Evolutionary conservation across 1,140 invertebrate genomes (phyloP).

Genomic region (Drosophila sp.): DNA sequence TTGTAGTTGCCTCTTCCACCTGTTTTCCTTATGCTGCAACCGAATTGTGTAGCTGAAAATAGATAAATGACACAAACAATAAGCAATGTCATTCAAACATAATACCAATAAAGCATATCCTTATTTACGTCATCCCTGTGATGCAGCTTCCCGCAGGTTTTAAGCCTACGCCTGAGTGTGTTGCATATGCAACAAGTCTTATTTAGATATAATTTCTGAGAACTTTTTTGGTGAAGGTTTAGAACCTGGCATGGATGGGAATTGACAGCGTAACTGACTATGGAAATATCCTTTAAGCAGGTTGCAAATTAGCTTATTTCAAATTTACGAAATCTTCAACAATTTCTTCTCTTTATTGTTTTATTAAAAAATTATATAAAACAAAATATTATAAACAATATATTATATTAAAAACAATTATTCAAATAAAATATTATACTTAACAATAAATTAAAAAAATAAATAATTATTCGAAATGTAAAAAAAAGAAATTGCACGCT

Average conservation of each 20-base stretch:
- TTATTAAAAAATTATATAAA: too few species aligned
- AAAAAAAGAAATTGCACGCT: too few species aligned
- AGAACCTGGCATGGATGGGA: neutral
- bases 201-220: neutral
- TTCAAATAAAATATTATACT: too few species aligned
- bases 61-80: slow-evolving; percentile 23
- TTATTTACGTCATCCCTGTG: slow-evolving; percentile 30
- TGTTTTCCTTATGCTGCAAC: slow-evolving; percentile 11
- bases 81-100: slow-evolving; percentile 12
- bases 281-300: neutral
- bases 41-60: slow-evolving; percentile 60
- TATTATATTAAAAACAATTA: too few species aligned
- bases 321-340: too few species aligned
- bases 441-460: too few species aligned
- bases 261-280: neutral
- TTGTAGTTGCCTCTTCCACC: slow-evolving; percentile 15
- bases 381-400: too few species aligned
- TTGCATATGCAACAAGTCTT: slow-evolving; percentile 51
- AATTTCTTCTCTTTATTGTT: too few species aligned
- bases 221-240: neutral
- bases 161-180: slow-evolving; percentile 7
- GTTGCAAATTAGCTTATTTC: too few species aligned
- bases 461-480: too few species aligned
- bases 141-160: slow-evolving; percentile 7
- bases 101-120: neutral